These are phyloP conservation scores for Sakesphorus luctuosus DNA, from an alignment of 2,113 vertebrate genomes.

Conservation along the genomic window DNA sequence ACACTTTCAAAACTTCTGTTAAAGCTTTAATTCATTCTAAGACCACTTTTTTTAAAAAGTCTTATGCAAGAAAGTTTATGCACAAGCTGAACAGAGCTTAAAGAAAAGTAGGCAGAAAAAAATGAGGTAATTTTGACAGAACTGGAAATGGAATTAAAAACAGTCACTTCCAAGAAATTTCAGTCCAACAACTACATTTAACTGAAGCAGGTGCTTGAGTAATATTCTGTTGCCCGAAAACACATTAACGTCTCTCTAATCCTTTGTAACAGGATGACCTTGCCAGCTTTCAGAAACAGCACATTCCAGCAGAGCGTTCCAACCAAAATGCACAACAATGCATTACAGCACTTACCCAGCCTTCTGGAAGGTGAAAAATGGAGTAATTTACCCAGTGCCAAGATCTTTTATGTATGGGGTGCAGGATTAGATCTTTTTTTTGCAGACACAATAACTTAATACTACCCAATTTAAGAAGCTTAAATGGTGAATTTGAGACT, in stretches of 20 bases:
- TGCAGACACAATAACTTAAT: neutral
- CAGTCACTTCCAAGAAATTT: constrained; percentile 10
- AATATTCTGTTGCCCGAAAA: constrained; percentile 14
- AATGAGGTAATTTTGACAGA: neutral
- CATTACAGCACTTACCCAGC: neutral
- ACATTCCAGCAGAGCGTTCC: constrained; percentile 13
- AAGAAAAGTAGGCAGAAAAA: constrained; percentile 6
- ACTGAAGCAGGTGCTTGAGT: constrained; percentile 12
- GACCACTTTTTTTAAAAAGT: neutral
- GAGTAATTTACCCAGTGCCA: neutral
- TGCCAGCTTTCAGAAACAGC: neutral
- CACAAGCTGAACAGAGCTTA: neutral
- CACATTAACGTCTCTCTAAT: neutral
- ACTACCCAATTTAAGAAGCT: neutral
- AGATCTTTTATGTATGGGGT: neutral
- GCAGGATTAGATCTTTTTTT: neutral
- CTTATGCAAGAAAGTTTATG: neutral
- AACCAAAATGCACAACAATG: neutral
- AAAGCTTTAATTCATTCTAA: neutral
- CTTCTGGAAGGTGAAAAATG: neutral
- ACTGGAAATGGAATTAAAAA: neutral
- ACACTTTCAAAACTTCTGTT: neutral
- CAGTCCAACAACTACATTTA: constrained; percentile 21
- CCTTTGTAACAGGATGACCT: constrained; percentile 15
- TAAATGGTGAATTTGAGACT: neutral